Evolutionary conservation across 2,797 vertebrate species (phyloP).

Genomic region (Geotrypetes seraphini): DNA sequence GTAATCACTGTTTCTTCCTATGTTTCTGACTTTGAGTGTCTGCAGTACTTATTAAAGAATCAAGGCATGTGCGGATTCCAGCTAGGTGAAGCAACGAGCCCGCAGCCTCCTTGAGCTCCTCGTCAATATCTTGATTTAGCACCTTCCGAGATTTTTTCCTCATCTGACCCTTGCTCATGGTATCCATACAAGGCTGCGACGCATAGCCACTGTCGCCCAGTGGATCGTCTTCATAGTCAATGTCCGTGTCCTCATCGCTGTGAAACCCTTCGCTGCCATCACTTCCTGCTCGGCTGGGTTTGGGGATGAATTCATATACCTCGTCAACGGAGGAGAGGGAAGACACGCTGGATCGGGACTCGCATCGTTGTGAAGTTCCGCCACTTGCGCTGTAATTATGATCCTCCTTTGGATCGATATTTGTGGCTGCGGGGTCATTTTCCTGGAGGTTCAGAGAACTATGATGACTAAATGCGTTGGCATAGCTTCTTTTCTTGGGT

Average conservation of each 20-base stretch:
- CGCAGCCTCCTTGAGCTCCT: constrained; percentile 93
- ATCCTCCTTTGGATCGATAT: constrained; percentile 86
- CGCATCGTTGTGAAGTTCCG: constrained; percentile 70
- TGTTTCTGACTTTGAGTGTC: constrained; percentile 83
- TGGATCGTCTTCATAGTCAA: constrained; percentile 56
- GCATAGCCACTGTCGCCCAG: constrained; percentile 59
- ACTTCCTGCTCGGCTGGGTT: constrained; percentile 65
- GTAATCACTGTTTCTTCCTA: constrained; percentile 68
- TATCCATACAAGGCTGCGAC: constrained; percentile 42
- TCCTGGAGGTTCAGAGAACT: constrained; percentile 39
- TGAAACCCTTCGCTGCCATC: constrained; percentile 86
- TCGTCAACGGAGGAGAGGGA: constrained; percentile 85
- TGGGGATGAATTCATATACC: constrained; percentile 68
- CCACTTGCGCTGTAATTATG: constrained; percentile 88
- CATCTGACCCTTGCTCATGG: constrained; percentile 50
- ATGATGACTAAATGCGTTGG: constrained; percentile 38
- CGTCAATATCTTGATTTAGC: constrained; percentile 80
- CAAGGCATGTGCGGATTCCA: constrained; percentile 81
- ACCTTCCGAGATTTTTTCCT: constrained; percentile 64
- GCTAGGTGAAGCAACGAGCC: constrained; percentile 94
- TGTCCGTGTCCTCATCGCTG: constrained; percentile 86
- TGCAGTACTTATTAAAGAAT: constrained; percentile 82
- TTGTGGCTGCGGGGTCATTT: constrained; percentile 64
- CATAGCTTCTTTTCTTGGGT: constrained; percentile 53
- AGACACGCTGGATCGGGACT: constrained; percentile 68